Evolutionary conservation across 37 sponge, comb jelly and placozoan species (phyloP).

Genomic region (Spongia lamella): DNA sequence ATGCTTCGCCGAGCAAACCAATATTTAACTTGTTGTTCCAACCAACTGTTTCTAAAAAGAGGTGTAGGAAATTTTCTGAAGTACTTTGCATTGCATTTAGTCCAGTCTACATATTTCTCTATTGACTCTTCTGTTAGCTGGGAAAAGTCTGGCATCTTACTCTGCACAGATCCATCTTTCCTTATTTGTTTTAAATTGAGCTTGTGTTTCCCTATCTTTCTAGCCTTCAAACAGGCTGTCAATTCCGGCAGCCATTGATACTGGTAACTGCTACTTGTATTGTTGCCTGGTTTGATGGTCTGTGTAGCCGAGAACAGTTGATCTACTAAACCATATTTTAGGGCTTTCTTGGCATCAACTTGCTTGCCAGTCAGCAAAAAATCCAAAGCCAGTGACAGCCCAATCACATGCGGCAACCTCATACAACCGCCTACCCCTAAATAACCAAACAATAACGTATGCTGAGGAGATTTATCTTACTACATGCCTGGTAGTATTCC

Average conservation of each 20-base stretch:
- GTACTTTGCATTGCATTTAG: slow-evolving; percentile 4
- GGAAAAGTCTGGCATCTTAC: background rate
- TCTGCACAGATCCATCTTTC: background rate
- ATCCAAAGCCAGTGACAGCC: slow-evolving; percentile 19
- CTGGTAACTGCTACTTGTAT: background rate
- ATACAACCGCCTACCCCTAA: slow-evolving; percentile 67
- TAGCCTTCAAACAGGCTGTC: slow-evolving; percentile 5
- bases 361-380: slow-evolving; percentile 44
- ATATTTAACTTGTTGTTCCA: slow-evolving; percentile 14
- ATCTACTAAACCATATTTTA: slow-evolving; percentile 49
- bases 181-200: background rate
- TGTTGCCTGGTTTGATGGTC: background rate
- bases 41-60: background rate
- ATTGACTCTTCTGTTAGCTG: too few species aligned
- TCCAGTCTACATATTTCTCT: background rate
- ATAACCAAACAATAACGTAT: background rate
- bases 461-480: background rate
- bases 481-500: slow-evolving; percentile 63
- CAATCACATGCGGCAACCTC: slow-evolving; percentile 49
- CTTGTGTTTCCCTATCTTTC: slow-evolving; percentile 15
- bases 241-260: slow-evolving; percentile 32
- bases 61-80: background rate
- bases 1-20: slow-evolving; percentile 20
- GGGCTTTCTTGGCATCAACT: slow-evolving; percentile 29
- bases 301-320: slow-evolving; percentile 19